These are phyloP conservation scores for Drosophila tripunctata DNA, from an alignment of 2,888 invertebrate genomes.

Conservation along the genomic window DNA sequence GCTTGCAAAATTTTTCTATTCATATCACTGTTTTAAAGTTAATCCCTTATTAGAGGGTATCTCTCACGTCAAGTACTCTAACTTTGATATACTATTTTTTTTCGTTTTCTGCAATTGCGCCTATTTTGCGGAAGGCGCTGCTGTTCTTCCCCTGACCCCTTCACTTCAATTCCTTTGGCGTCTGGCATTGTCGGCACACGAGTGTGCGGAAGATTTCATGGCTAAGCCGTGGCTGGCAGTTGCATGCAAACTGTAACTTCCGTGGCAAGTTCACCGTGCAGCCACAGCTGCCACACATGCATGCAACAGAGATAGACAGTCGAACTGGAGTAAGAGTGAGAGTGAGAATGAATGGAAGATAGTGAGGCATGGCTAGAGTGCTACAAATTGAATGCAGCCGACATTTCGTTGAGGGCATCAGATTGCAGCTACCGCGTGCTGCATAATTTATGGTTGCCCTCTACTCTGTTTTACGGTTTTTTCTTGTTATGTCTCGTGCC, in stretches of 20 bases:
- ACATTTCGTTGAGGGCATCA: constrained; percentile 66
- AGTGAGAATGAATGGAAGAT: not conserved
- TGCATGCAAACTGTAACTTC: constrained; percentile 54
- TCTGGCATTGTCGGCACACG: constrained; percentile 29
- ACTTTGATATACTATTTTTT: not conserved
- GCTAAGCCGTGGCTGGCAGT: constrained; percentile 38
- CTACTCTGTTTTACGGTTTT: not conserved
- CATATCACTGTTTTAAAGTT: too few species aligned
- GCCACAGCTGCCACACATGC: constrained; percentile 45
- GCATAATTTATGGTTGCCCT: constrained; percentile 70
- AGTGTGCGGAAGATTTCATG: constrained; percentile 31
- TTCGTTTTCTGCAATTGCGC: constrained; percentile 10
- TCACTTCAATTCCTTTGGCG: not conserved
- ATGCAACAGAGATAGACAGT: not conserved
- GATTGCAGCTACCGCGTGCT: constrained; percentile 77
- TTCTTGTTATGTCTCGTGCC: not conserved
- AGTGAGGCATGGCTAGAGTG: constrained; percentile 4
- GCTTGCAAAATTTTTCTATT: too few species aligned
- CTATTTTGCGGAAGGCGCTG: constrained; percentile 18
- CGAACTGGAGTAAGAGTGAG: not conserved
- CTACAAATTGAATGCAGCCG: constrained; percentile 68
- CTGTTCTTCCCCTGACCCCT: not conserved
- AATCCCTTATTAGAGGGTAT: too few species aligned
- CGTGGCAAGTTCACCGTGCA: constrained; percentile 35
- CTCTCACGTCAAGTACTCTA: not conserved